A percentile compares a stretch with the other conserved stretches of the same genome.
phyloP scores from a whole-genome alignment of 2,113 vertebrate genomes.

The Anthoscopus minutus region DNA sequence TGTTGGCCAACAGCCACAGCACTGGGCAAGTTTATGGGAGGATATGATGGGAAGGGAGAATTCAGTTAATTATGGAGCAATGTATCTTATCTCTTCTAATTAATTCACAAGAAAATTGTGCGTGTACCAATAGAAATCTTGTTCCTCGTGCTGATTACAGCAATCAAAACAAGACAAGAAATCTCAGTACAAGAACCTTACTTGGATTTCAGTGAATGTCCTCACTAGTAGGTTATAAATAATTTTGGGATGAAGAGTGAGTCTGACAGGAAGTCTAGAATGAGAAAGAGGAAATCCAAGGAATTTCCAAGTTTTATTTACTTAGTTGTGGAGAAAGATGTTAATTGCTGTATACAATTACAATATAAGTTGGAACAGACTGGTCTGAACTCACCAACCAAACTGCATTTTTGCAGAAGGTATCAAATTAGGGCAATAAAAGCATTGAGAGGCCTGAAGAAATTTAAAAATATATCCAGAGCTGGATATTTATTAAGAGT shows the following conservation, averaged over 20 bases:
- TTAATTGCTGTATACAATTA: not conserved
- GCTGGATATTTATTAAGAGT: not conserved
- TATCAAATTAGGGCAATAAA: not conserved
- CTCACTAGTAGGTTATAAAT: not conserved
- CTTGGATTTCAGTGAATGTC: not conserved
- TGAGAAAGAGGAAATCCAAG: not conserved
- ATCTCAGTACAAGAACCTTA: not conserved
- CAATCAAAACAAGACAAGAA: not conserved
- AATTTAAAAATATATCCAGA: not conserved
- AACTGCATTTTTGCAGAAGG: not conserved
- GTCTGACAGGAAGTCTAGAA: not conserved
- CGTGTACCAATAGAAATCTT: not conserved
- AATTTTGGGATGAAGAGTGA: not conserved
- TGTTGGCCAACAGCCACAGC: not conserved
- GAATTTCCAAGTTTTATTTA: not conserved
- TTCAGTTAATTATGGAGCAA: not conserved
- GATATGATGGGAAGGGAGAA: not conserved
- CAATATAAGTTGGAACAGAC: not conserved
- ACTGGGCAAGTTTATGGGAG: fast-evolving
- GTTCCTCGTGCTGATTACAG: not conserved
- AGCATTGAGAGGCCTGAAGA: not conserved
- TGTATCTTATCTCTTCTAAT: not conserved
- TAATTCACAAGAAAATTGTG: not conserved
- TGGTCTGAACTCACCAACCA: not conserved
- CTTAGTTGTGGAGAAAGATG: not conserved